These are phyloP conservation scores for Potamilus streckersoni DNA, from an alignment of 1,140 invertebrate species.

Conservation along the genomic window DNA sequence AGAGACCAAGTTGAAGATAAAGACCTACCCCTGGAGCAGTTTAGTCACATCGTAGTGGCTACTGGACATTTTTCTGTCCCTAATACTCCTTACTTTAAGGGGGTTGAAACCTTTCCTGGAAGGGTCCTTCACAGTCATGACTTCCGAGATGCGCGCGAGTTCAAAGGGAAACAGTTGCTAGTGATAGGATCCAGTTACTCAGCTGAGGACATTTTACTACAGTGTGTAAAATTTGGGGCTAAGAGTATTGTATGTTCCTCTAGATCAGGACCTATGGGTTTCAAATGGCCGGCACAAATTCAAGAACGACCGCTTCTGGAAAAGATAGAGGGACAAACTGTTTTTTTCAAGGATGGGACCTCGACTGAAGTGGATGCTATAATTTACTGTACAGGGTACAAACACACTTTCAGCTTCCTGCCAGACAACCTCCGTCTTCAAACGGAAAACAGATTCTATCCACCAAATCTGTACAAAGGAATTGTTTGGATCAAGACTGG, in stretches of 20 bases:
- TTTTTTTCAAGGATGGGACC: constrained; percentile 29
- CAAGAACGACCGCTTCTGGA: constrained; percentile 18
- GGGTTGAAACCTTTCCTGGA: constrained; percentile 19
- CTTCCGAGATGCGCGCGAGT: constrained; percentile 24
- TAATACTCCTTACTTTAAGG: constrained; percentile 9
- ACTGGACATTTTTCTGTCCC: constrained; percentile 17
- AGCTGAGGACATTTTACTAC: constrained; percentile 24
- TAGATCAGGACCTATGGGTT: constrained; percentile 21
- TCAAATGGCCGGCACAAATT: constrained; percentile 23
- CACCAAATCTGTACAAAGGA: constrained; percentile 29
- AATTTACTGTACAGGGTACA: constrained; percentile 28
- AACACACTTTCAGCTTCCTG: constrained; percentile 23
- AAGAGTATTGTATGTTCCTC: constrained; percentile 11
- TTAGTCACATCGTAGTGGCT: constrained; percentile 24
- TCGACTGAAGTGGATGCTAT: constrained; percentile 20
- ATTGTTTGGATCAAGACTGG: constrained; percentile 22
- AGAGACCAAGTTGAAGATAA: constrained; percentile 3
- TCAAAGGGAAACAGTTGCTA: constrained; percentile 16
- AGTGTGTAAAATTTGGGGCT: constrained; percentile 24
- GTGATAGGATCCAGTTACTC: constrained; percentile 21
- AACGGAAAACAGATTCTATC: constrained; percentile 5
- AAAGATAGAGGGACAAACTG: constrained; percentile 9
- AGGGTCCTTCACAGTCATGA: constrained; percentile 25
- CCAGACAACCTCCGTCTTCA: constrained; percentile 17
- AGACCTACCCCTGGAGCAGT: not conserved